phyloP scores from a whole-genome alignment of 2,888 invertebrate genomes.

The Lacanobia wlatinum region DNA sequence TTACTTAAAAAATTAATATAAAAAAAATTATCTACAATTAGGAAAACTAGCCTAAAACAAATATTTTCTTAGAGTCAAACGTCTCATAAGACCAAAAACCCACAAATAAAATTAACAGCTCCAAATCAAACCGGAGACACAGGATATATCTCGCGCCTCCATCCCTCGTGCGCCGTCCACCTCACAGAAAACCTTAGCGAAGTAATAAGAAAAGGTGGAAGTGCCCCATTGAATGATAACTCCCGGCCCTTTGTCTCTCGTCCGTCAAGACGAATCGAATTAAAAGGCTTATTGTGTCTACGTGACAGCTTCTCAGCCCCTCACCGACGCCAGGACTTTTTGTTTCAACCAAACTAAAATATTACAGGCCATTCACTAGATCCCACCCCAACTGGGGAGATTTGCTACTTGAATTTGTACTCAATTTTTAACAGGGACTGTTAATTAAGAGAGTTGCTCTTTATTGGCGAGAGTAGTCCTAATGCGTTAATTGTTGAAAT shows the following conservation, averaged over 20 bases:
- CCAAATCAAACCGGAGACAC: constrained; percentile 23
- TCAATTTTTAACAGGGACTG: constrained; percentile 90
- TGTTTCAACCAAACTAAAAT: constrained; percentile 91
- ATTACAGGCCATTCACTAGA: constrained; percentile 90
- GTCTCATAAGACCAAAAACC: not conserved
- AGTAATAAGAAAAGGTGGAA: constrained; percentile 90
- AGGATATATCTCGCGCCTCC: constrained; percentile 60
- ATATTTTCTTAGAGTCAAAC: not conserved
- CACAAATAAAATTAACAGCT: constrained; percentile 1
- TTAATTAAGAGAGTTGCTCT: constrained; percentile 90
- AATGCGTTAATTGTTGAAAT: constrained; percentile 91
- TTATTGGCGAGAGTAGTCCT: constrained; percentile 88
- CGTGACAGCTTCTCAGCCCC: constrained; percentile 87
- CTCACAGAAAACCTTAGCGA: constrained; percentile 86
- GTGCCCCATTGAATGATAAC: constrained; percentile 91
- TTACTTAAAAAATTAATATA: no score
- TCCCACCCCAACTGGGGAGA: constrained; percentile 80
- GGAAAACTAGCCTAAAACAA: not conserved
- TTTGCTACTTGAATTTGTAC: constrained; percentile 90
- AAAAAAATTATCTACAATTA: no score
- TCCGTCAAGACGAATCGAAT: constrained; percentile 91
- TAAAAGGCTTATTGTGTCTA: constrained; percentile 91
- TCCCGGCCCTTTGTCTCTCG: constrained; percentile 88
- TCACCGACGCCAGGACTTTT: constrained; percentile 81
- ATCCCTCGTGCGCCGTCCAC: constrained; percentile 77